Conservation (phyloP, 35 echinoderm and acorn worm genomes). For the Anneissia japonica region DNA sequence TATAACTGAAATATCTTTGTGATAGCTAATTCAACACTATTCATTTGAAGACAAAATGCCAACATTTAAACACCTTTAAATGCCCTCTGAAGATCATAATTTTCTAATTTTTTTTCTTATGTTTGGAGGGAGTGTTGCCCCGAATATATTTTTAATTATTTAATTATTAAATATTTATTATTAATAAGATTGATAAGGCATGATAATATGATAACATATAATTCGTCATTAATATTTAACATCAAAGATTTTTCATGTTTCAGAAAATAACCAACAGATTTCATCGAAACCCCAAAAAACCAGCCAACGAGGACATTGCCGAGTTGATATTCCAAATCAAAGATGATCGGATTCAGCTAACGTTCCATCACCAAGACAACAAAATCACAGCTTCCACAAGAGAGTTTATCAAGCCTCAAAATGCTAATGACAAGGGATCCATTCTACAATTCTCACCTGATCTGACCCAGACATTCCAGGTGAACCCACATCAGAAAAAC, state of each 20-base stretch:
- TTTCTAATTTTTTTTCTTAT: too few species aligned
- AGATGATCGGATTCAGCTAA: slow-evolving; percentile 91
- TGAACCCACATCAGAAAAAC: slow-evolving; percentile 61
- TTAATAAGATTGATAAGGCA: too few species aligned
- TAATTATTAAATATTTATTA: too few species aligned
- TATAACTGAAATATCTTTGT: too few species aligned
- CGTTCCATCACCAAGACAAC: slow-evolving; percentile 89
- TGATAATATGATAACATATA: too few species aligned
- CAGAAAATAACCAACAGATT: slow-evolving; percentile 94
- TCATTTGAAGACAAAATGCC: too few species aligned
- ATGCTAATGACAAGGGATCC: slow-evolving; percentile 94
- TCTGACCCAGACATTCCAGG: slow-evolving; percentile 91
- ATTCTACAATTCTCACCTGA: slow-evolving; percentile 69
- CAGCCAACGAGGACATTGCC: slow-evolving; percentile 79
- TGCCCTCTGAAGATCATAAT: too few species aligned
- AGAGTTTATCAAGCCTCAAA: slow-evolving; percentile 94
- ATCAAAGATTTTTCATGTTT: slow-evolving; percentile 7
- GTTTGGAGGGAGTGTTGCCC: too few species aligned
- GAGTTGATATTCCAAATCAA: slow-evolving; percentile 79
- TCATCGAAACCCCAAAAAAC: slow-evolving; percentile 52
- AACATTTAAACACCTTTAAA: too few species aligned
- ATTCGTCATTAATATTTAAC: too few species aligned
- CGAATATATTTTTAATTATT: too few species aligned
- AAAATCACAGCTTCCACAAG: slow-evolving; percentile 85
- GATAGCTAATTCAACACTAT: too few species aligned